A percentile compares a stretch with the other conserved stretches of the same genome.
phyloP scores from a whole-genome alignment of 1,140 invertebrate species.

The Philotrypesis tridentata region DNA sequence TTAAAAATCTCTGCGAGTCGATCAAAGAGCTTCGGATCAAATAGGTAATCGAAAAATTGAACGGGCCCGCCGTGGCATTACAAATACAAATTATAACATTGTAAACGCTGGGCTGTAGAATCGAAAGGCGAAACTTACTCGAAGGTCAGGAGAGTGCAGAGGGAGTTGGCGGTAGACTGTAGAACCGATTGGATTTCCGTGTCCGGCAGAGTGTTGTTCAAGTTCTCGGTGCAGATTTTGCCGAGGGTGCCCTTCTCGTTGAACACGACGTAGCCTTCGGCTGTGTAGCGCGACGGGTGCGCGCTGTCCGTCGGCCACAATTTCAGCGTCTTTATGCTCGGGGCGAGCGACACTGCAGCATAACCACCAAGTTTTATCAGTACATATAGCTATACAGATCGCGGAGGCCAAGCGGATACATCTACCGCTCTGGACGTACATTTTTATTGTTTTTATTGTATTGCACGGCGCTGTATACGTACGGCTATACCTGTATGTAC shows the following conservation, averaged over 20 bases:
- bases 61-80: no score
- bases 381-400: neutral
- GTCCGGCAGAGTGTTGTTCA: constrained; percentile 75
- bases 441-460: no score
- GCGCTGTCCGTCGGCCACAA: constrained; percentile 77
- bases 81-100: no score
- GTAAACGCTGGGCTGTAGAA: neutral
- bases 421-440: no score
- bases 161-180: constrained; percentile 82
- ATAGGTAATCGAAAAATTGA: no score
- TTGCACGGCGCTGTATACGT: no score
- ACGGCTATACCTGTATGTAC: no score
- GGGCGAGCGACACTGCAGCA: constrained; percentile 81
- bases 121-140: constrained; percentile 74
- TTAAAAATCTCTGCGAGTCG: no score
- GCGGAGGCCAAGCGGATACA: no score
- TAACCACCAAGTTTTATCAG: neutral
- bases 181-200: constrained; percentile 75
- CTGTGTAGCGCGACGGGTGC: constrained; percentile 79
- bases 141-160: constrained; percentile 84
- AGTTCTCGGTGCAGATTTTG: constrained; percentile 86
- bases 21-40: no score
- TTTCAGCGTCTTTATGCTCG: constrained; percentile 77
- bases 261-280: constrained; percentile 86
- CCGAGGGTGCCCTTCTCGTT: constrained; percentile 87